Base-by-base conservation (phyloP, 2,797 vertebrate species). In the Acestrorhynchus altus region DNA sequence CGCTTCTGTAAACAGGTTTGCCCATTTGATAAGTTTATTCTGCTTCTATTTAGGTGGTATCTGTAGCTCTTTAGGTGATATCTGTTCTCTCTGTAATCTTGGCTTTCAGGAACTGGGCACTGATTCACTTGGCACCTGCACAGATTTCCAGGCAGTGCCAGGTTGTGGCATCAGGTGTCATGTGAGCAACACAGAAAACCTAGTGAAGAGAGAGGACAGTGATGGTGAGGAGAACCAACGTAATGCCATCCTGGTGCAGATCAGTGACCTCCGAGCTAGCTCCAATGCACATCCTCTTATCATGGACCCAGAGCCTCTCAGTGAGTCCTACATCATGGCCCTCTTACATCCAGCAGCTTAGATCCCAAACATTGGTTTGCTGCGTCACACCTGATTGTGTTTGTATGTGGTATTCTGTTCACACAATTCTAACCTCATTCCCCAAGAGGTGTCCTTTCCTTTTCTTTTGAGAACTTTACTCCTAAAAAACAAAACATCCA, bases 121-220 rank as follows among this genome's bases (percentile, higher is more conserved):
- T 0, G 96, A 98, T 84, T 92, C 92, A 39, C 92, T 99, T 49
- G 98, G 98, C 24, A 92, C 95, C 0, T 99, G 98, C 81, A 92
- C 92, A 8, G 97, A 98, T 90, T 99, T 99, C 77, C 97, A 98
- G 85, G 93, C 98, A 0, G 96, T 99, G 78, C 96, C 98, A 0
- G 98, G 98, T 79, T 99, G 98, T 18, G 98, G 98, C 28, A 94
- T 99, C 82, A 92, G 93, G 60, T 99, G 98, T 89, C 95, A 94
- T 91, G 96, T 99, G 86, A 95, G 93, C 90, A 97, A 96, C 89
- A 94, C 95, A 0, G 96, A 98, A 90, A 84, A 79, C 7, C 87
- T 98, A 22, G 87, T 96, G 28, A 91, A 83, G 83, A 92, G 88
- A 70, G 91, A 78, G 7, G 93, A 95, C 81, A 93, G 92, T 31